Percentiles rank a stretch among this genome's conserved stretches.
These are phyloP conservation scores for Ceratina calcarata DNA, from an alignment of 1,140 invertebrate genomes.

Conservation along the genomic window DNA sequence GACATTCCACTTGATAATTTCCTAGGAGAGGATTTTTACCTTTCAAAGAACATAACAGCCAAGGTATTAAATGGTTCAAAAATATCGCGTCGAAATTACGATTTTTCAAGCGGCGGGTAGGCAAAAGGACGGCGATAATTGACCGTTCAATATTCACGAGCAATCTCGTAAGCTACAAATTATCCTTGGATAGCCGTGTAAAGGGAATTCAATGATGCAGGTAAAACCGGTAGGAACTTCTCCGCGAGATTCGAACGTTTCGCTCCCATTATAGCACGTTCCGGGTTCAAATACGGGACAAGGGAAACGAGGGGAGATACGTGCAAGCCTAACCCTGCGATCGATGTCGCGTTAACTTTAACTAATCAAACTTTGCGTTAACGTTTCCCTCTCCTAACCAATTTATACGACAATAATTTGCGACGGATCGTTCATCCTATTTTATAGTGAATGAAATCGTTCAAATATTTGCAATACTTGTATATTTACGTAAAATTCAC, in stretches of 20 bases:
- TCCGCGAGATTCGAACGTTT: conserved; percentile 13
- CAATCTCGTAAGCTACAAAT: conserved; percentile 30
- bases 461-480: too few species aligned
- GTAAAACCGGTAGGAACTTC: conserved; percentile 35
- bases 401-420: background rate
- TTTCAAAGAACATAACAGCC: too few species aligned
- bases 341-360: conserved; percentile 41
- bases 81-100: background rate
- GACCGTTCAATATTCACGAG: conserved; percentile 36
- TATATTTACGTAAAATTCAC: too few species aligned
- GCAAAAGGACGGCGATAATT: conserved; percentile 6
- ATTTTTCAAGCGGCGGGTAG: background rate
- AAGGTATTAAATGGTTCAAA: too few species aligned
- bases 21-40: too few species aligned
- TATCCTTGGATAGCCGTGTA: conserved; percentile 27
- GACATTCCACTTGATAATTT: background rate
- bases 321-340: conserved; percentile 19
- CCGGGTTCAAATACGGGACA: background rate
- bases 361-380: conserved; percentile 33
- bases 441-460: too few species aligned
- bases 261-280: conserved; percentile 28
- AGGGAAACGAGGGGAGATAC: background rate
- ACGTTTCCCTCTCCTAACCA: background rate
- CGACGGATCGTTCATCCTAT: background rate
- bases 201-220: conserved; percentile 44